Evolutionary conservation across 2,888 invertebrate genomes (phyloP), one percentile per base, ranked within the genome.

Genomic region (Diadegma fenestrale): DNA sequence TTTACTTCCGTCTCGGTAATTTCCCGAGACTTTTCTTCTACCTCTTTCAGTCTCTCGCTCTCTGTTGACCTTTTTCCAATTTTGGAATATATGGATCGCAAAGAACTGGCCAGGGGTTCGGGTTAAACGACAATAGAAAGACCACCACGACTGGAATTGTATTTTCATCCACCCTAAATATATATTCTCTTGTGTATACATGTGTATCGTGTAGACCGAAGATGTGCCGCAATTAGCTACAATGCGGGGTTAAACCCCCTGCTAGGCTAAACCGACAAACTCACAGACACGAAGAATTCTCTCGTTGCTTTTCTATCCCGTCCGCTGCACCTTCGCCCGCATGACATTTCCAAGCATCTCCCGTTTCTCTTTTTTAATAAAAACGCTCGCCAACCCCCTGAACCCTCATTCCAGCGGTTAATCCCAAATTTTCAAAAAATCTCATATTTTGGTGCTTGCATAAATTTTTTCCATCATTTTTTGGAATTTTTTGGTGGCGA

Each of bases 181-280:
- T 19, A 54, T 51, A 26, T 51, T n/a, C 30, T 14, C 22, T 19
- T 45, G 26, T 26, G n/a, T 14, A 30, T 63, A 41, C 19, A 37
- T 58, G 48, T 30, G 17, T 48, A 45, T 19, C 26, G 45, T n/a
- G n/a, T 43, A 78, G 33, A 45, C 51, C 41, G 68, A 76, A 48
- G 79, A 82, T 69, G 77, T 64, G 54, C 81, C 66, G 89, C 92
- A 92, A 92, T 93, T 93, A 93, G 91, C 90, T 88, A 92, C 92
- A 92, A 91, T 92, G 90, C 91, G 86, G 89, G 88, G 88, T 79
- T 64, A 80, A 68, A 64, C 43, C 79, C 64, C 81, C 91, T 72
- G 89, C 89, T 82, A 90, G 88, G 90, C 87, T 86, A 37, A 54
- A 61, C 85, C 86, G 26, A 87, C 85, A 86, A 86, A 68, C 85